Percentiles rank a stretch among this genome's conserved stretches.
These are phyloP conservation scores for Drosophila jambulina DNA, from an alignment of 1,140 invertebrate species.

Conservation along the genomic window DNA sequence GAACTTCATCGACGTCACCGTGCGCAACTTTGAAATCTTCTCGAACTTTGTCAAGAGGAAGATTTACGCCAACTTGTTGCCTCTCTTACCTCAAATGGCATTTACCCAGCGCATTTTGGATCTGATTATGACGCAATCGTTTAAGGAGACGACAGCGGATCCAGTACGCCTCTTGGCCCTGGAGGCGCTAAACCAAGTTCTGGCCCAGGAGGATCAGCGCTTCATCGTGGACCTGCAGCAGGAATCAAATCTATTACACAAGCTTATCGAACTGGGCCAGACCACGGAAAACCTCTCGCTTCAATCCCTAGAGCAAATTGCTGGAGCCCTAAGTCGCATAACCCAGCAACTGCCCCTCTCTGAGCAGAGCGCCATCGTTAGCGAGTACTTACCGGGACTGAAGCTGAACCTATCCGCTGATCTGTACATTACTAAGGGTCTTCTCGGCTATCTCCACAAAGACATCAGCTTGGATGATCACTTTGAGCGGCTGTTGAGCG, in stretches of 20 bases:
- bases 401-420: conserved; percentile 64
- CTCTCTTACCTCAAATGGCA: conserved; percentile 68
- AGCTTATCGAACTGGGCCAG: conserved; percentile 67
- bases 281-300: conserved; percentile 27
- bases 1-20: conserved; percentile 68
- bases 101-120: conserved; percentile 75
- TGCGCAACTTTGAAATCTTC: conserved; percentile 72
- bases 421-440: conserved; percentile 75
- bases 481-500: conserved; percentile 73
- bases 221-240: conserved; percentile 74
- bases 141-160: conserved; percentile 29
- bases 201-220: conserved; percentile 57
- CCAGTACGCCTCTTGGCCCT: conserved; percentile 57
- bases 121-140: conserved; percentile 64
- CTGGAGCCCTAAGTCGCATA: conserved; percentile 64
- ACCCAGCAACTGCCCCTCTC: conserved; percentile 66
- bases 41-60: conserved; percentile 73
- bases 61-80: conserved; percentile 69
- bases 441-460: conserved; percentile 73
- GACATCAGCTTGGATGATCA: conserved; percentile 77
- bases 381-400: conserved; percentile 70
- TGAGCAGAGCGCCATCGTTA: conserved; percentile 75
- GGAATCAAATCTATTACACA: conserved; percentile 67
- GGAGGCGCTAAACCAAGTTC: conserved; percentile 64
- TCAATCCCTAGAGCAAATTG: conserved; percentile 59